Evolutionary conservation across 2,888 invertebrate species (phyloP).

Genomic region (Timema cristinae): DNA sequence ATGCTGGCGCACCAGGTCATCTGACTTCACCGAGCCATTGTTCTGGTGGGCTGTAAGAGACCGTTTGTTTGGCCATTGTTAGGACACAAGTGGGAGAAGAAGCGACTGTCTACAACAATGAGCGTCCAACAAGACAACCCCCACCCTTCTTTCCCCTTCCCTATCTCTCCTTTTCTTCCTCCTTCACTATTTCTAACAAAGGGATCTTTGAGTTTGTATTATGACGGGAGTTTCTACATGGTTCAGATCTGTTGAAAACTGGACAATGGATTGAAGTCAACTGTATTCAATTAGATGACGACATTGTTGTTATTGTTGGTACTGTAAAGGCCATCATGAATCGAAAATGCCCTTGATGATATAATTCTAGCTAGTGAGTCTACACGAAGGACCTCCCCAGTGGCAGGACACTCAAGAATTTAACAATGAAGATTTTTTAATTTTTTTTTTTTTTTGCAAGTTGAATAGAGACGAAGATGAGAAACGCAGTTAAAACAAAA

Average conservation of each 20-base stretch:
- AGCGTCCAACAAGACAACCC: slow-evolving; percentile 15
- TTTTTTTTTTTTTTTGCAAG: no score
- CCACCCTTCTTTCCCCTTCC: neutral
- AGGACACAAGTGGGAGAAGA: slow-evolving; percentile 14
- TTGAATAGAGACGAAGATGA: no score
- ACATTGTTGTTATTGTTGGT: slow-evolving; percentile 1
- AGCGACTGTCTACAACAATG: slow-evolving; percentile 16
- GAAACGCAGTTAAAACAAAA: no score
- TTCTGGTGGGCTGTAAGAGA: slow-evolving; percentile 2
- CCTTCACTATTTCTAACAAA: slow-evolving; percentile 2
- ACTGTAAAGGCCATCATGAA: neutral
- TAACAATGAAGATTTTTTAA: no score
- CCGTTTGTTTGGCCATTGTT: slow-evolving; percentile 16
- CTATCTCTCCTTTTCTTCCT: neutral
- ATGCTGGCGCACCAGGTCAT: neutral
- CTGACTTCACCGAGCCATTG: slow-evolving; percentile 12
- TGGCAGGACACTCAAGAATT: no score
- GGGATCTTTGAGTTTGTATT: slow-evolving; percentile 12
- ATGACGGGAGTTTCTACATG: slow-evolving; percentile 10
- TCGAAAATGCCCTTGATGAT: slow-evolving; percentile 2
- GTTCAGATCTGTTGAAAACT: slow-evolving; percentile 5
- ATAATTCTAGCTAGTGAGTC: no score
- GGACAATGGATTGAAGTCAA: slow-evolving; percentile 27
- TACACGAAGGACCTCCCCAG: no score
- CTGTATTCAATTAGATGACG: slow-evolving; percentile 23